Percentiles rank a stretch among this genome's conserved stretches.
Evolutionary conservation across 2,797 vertebrate genomes (phyloP).

Genomic region (Phoxinus dragarum): DNA sequence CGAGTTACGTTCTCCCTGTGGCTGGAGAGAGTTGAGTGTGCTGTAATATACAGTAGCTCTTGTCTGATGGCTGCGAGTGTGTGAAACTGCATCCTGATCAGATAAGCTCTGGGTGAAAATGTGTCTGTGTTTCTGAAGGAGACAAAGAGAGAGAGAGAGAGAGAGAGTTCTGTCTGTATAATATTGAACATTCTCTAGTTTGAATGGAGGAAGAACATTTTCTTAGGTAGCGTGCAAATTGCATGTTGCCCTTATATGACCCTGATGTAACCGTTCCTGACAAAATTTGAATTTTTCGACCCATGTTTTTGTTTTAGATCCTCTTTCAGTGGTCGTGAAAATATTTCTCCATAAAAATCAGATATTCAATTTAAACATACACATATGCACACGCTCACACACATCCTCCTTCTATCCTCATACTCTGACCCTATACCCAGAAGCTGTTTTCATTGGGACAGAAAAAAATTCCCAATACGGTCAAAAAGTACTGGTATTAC

Average conservation of each 20-base stretch:
- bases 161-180: not conserved
- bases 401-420: too few species aligned
- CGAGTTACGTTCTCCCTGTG: constrained; percentile 41
- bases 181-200: constrained; percentile 13
- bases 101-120: constrained; percentile 47
- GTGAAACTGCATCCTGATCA: constrained; percentile 33
- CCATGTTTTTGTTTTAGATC: not conserved
- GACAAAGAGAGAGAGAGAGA: not conserved
- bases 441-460: too few species aligned
- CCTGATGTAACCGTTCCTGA: not conserved
- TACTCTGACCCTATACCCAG: too few species aligned
- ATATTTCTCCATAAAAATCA: not conserved
- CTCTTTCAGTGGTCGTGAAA: not conserved
- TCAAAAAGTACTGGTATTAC: too few species aligned
- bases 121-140: constrained; percentile 22
- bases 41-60: constrained; percentile 40
- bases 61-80: constrained; percentile 35
- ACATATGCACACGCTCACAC: too few species aligned
- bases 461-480: too few species aligned
- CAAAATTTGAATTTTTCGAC: not conserved
- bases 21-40: constrained; percentile 34
- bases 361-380: not conserved
- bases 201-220: not conserved
- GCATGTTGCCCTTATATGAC: not conserved
- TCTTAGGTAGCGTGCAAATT: not conserved